Conservation (phyloP, 2,797 vertebrate species). For the Netta rufina region DNA sequence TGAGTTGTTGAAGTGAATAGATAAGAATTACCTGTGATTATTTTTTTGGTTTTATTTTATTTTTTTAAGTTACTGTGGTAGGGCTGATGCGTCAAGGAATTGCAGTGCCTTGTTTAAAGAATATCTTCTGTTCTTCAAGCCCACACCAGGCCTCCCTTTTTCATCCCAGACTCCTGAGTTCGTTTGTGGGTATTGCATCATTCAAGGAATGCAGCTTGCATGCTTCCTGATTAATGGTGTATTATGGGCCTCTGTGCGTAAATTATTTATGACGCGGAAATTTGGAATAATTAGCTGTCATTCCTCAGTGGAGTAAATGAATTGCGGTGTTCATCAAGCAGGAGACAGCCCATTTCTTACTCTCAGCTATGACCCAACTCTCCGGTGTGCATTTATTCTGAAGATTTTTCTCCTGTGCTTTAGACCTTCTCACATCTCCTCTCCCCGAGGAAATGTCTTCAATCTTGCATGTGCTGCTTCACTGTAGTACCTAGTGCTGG, state of each 20-base stretch:
- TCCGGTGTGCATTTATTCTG: neutral
- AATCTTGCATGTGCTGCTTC: neutral
- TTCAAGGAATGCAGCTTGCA: neutral
- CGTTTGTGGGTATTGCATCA: neutral
- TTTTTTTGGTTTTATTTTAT: neutral
- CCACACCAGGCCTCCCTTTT: neutral
- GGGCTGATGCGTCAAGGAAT: neutral
- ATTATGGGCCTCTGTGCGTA: neutral
- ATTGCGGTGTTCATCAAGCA: conserved; percentile 76
- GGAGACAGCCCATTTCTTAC: conserved; percentile 77
- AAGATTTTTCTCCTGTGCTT: conserved; percentile 20
- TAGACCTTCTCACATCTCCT: neutral
- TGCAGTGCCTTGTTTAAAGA: neutral
- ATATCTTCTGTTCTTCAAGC: neutral
- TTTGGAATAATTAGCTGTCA: conserved; percentile 81
- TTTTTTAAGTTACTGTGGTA: neutral
- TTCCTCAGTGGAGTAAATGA: conserved; percentile 76
- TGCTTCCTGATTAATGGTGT: conserved; percentile 39
- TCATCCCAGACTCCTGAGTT: neutral
- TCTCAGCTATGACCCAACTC: conserved; percentile 57
- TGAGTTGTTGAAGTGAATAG: neutral
- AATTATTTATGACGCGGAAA: conserved; percentile 75
- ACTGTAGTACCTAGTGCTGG: neutral
- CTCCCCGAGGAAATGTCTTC: neutral
- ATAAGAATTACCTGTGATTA: neutral